These are phyloP conservation scores for Nephila pilipes DNA, from an alignment of 1,140 invertebrate genomes.

Conservation along the genomic window DNA sequence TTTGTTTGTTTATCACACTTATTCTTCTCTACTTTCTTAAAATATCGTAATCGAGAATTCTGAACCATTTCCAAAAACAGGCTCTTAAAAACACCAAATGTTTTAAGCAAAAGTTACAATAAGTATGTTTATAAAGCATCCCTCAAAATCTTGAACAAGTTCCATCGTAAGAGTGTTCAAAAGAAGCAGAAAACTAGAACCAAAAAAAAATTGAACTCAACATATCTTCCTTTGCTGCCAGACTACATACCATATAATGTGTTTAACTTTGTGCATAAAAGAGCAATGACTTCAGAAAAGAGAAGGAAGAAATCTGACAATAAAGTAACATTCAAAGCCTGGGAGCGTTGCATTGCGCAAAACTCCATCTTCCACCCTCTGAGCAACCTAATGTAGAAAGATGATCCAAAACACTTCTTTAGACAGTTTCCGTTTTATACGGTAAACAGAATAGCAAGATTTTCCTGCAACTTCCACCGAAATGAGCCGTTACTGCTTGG, in stretches of 20 bases:
- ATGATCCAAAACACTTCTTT: slow-evolving; percentile 61
- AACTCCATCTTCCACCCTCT: slow-evolving; percentile 9
- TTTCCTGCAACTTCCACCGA: background rate
- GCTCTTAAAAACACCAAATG: too few species aligned
- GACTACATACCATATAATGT: background rate
- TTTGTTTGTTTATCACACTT: too few species aligned
- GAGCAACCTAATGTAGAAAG: slow-evolving; percentile 47
- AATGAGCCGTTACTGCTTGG: slow-evolving; percentile 36
- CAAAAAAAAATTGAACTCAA: background rate
- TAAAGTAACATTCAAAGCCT: background rate
- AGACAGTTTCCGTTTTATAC: slow-evolving; percentile 55
- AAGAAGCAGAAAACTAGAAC: background rate
- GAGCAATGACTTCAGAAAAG: slow-evolving; percentile 3
- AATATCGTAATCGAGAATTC: too few species aligned
- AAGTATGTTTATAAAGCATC: background rate
- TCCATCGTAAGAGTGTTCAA: background rate
- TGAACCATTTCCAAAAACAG: too few species aligned
- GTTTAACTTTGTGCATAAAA: slow-evolving; percentile 16
- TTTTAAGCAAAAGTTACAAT: background rate
- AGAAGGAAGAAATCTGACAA: background rate
- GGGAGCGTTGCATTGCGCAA: slow-evolving; percentile 5
- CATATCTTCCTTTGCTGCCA: background rate
- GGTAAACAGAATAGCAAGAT: slow-evolving; percentile 50
- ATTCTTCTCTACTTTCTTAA: too few species aligned
- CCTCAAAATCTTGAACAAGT: background rate